Evolutionary conservation across 2,113 vertebrate genomes (phyloP), one percentile per base, ranked within the genome.

Genomic region (Coregonus clupeaformis): DNA sequence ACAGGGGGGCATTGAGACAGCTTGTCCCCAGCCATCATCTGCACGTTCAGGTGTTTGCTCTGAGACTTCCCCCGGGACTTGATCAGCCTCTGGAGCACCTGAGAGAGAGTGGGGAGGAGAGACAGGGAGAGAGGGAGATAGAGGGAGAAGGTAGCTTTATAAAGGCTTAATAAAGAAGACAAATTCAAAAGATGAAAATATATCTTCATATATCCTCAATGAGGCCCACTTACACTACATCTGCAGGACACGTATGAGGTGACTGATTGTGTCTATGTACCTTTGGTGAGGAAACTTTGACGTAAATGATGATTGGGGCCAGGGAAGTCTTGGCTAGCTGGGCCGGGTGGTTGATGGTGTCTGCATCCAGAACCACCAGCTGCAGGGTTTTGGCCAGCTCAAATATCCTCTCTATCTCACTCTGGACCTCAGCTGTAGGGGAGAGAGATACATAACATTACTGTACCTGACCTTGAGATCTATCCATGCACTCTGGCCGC

Each of bases 261-360:
- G 36, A 11, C 1, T 11, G 27, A n/a, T 13, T 64, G 29, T 70
- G 18, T 18, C 7, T 27, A 1, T 78, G 79, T 83, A 97, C 97
- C 95, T 98, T 99, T 18, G 97, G 97, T 0, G 97, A 99, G 71
- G 97, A 96, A n/a, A 98, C 96, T 83, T 99, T 99, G 71, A 98
- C 96, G 1, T 97, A 99, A 80, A 99, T 95, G 0, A 98, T 91
- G 89, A 99, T 98, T 85, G 97, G 97, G 0, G 97, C 96, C 73
- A 99, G 89, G 0, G 97, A 99, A 77, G 97, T 99, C 93, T 99
- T 99, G 90, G 95, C 93, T 47, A 99, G 94, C 88, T 99, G 97
- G 12, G 96, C 91, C 0, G 96, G 97, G 85, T 98, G 96, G 91
- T 98, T 98, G 92, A 98, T 98, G 81, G 97, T 99, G 88, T 99